phyloP scores from a whole-genome alignment of 2,888 invertebrate species.

The Volucella zonaria region DNA sequence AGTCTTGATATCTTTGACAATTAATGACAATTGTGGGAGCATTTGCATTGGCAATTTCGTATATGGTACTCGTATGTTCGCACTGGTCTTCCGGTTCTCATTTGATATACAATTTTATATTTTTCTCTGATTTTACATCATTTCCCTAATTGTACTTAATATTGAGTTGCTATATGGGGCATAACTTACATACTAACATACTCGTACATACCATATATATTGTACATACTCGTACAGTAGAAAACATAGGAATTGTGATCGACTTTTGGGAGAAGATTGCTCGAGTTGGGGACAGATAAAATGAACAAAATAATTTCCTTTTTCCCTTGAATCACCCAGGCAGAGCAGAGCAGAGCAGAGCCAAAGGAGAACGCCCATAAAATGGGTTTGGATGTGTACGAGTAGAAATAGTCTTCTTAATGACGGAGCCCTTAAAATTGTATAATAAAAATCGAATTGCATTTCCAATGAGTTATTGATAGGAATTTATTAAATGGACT shows the following conservation, averaged over 20 bases:
- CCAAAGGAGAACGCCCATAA: slow-evolving; percentile 27
- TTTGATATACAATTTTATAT: slow-evolving; percentile 50
- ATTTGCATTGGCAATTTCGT: slow-evolving; percentile 25
- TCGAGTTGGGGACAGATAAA: slow-evolving; percentile 59
- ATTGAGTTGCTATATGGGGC: slow-evolving; percentile 42
- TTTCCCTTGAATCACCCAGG: slow-evolving; percentile 17
- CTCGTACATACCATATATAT: not conserved
- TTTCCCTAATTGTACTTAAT: slow-evolving; percentile 61
- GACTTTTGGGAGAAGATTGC: slow-evolving; percentile 41
- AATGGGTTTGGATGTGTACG: slow-evolving; percentile 19
- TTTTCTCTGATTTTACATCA: slow-evolving; percentile 44
- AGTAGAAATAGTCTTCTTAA: slow-evolving; percentile 60
- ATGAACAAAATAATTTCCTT: slow-evolving; percentile 63
- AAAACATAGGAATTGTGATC: slow-evolving; percentile 36
- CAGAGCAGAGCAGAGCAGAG: not conserved
- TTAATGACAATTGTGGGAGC: slow-evolving; percentile 53
- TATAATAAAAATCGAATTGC: slow-evolving; percentile 71
- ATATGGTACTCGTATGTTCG: no score
- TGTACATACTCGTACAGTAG: not conserved
- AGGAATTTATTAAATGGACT: slow-evolving; percentile 69
- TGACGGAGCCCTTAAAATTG: slow-evolving; percentile 65
- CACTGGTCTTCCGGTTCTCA: slow-evolving; percentile 52
- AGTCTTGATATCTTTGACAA: slow-evolving; percentile 44
- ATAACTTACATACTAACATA: slow-evolving; percentile 29
- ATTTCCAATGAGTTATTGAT: slow-evolving; percentile 72